Percentiles rank a stretch among this genome's conserved stretches.
Conservation (phyloP, 2,888 invertebrate genomes). For the Stenurella melanura region DNA sequence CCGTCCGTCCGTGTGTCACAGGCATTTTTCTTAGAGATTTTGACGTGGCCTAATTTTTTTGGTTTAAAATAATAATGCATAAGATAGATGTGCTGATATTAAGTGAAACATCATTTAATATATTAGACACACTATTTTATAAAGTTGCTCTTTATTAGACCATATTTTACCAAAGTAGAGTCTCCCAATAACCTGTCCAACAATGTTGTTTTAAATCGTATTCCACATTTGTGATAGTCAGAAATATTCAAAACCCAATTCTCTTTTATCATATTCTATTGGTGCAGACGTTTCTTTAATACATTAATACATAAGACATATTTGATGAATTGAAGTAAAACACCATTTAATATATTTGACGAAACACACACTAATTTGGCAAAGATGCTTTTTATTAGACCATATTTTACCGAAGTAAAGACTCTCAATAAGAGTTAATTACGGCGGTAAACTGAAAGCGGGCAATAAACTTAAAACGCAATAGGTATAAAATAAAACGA, state of each 20-base stretch:
- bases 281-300: no score
- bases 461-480: conserved; percentile 39
- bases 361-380: conserved; percentile 22
- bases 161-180: conserved; percentile 26
- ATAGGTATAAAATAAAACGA: conserved; percentile 38
- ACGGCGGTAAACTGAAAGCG: conserved; percentile 38
- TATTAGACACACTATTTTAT: conserved; percentile 20
- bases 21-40: no score
- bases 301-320: no score
- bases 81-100: not conserved
- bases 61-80: no score
- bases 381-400: conserved; percentile 22
- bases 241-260: no score
- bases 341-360: conserved; percentile 12
- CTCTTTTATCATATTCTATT: no score
- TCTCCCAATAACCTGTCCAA: conserved; percentile 25
- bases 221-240: no score
- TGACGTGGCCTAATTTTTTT: no score
- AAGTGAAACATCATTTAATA: conserved; percentile 10
- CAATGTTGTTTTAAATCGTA: no score
- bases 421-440: conserved; percentile 34
- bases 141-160: conserved; percentile 21
- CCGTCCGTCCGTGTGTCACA: no score
- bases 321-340: not conserved
- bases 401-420: conserved; percentile 27